Conservation (phyloP, 2,113 vertebrate species). For the Hiodon alosoides region DNA sequence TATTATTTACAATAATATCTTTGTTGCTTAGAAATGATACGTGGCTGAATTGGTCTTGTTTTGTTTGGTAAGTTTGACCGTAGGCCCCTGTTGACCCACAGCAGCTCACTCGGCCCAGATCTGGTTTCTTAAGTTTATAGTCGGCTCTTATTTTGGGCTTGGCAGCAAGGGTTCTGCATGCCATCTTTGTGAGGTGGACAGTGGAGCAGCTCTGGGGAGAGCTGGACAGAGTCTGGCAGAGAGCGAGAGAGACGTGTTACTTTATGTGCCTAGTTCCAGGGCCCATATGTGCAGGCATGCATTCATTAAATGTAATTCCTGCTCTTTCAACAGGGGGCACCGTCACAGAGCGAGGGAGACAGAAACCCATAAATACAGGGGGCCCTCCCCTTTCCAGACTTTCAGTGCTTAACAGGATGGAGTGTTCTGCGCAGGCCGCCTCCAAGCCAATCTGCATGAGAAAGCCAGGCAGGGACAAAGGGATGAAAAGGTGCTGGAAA, state of each 20-base stretch:
- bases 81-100: not conserved
- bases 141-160: slow-evolving; percentile 34
- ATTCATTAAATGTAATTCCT: slow-evolving; percentile 73
- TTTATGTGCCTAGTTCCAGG: slow-evolving; percentile 61
- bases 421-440: slow-evolving; percentile 52
- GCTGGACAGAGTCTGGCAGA: not conserved
- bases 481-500: slow-evolving; percentile 67
- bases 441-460: slow-evolving; percentile 71
- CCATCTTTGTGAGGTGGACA: slow-evolving; percentile 5
- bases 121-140: slow-evolving; percentile 36
- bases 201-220: slow-evolving; percentile 3
- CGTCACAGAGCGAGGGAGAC: slow-evolving; percentile 57
- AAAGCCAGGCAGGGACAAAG: slow-evolving; percentile 60
- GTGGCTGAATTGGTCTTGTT: not conserved
- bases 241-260: not conserved
- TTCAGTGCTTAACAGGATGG: slow-evolving; percentile 50
- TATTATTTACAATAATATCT: not conserved
- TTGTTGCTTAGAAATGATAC: not conserved
- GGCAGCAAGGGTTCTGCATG: slow-evolving; percentile 17
- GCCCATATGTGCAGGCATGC: slow-evolving; percentile 74
- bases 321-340: slow-evolving; percentile 60
- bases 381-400: slow-evolving; percentile 46
- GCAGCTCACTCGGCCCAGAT: slow-evolving; percentile 13
- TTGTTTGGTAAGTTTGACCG: slow-evolving; percentile 16
- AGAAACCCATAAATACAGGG: slow-evolving; percentile 68